A percentile compares a stretch with the other conserved stretches of the same genome.
phyloP scores from a whole-genome alignment of 2,888 invertebrate genomes.

The Lithophane ornitopus region DNA sequence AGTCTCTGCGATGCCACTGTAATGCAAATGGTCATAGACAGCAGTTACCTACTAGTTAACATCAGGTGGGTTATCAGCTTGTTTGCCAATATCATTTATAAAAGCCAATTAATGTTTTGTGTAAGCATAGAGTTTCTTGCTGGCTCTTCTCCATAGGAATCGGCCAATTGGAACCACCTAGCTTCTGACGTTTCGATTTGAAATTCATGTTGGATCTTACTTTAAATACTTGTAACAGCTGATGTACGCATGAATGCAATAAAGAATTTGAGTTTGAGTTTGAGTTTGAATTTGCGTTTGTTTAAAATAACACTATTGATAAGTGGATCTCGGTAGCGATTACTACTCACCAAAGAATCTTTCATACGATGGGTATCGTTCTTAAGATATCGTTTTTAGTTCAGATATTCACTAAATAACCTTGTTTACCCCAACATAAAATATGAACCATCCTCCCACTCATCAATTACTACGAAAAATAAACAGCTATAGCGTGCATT shows the following conservation, averaged over 20 bases:
- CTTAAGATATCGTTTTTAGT: neutral
- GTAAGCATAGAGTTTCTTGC: too few relatives aligned
- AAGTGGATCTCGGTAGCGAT: neutral
- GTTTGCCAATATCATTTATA: neutral
- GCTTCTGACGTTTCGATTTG: too few relatives aligned
- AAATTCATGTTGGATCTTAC: too few relatives aligned
- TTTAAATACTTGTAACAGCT: too few relatives aligned
- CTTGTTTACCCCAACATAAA: constrained; percentile 25
- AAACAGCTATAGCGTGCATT: constrained; percentile 49
- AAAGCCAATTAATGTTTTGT: too few relatives aligned
- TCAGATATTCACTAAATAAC: constrained; percentile 18
- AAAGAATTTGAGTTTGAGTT: too few relatives aligned
- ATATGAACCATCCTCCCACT: constrained; percentile 22
- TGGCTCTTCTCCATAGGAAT: too few relatives aligned
- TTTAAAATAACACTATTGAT: neutral
- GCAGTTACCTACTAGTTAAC: neutral
- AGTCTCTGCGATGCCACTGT: neutral
- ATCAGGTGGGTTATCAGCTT: neutral
- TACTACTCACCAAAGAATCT: neutral
- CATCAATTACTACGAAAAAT: constrained; percentile 57
- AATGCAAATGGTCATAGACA: neutral
- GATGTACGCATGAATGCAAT: too few relatives aligned
- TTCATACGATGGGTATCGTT: neutral
- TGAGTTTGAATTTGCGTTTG: too few relatives aligned
- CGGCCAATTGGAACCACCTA: too few relatives aligned